Percentiles rank a stretch among this genome's conserved stretches.
Evolutionary conservation across 2,113 vertebrate species (phyloP).

Genomic region (Barbus barbus): DNA sequence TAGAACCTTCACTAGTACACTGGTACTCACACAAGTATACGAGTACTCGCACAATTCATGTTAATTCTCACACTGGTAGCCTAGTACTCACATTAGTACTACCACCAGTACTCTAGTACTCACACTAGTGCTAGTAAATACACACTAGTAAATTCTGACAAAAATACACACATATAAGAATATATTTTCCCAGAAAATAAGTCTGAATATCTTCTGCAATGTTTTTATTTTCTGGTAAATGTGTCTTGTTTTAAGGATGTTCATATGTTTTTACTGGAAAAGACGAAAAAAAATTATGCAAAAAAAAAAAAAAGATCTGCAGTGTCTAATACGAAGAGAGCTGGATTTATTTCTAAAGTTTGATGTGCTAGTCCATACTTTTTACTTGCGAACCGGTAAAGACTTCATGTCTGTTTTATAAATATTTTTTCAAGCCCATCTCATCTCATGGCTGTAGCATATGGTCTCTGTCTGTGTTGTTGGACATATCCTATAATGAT

Average conservation of each 20-base stretch:
- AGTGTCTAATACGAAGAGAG: neutral
- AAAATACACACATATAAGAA: neutral
- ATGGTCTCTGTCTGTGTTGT: neutral
- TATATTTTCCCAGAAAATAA: neutral
- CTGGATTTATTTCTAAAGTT: neutral
- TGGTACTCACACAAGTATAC: too few species aligned
- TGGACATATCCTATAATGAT: slow-evolving; percentile 1
- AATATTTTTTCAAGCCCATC: neutral
- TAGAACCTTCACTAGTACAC: too few species aligned
- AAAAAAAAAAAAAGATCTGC: too few species aligned
- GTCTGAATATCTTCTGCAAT: neutral
- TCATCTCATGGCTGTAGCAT: neutral
- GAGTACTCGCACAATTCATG: too few species aligned
- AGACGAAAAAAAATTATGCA: too few species aligned
- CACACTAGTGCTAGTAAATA: neutral
- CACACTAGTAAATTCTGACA: too few species aligned
- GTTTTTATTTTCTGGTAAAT: neutral
- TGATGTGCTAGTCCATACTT: neutral
- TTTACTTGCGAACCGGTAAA: neutral
- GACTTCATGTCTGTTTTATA: neutral
- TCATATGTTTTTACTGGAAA: neutral
- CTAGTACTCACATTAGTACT: too few species aligned
- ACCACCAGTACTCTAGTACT: neutral
- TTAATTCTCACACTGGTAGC: too few species aligned
- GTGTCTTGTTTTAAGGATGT: neutral